phyloP scores from a whole-genome alignment of 1,140 invertebrate genomes.

The Bactericera cockerelli region DNA sequence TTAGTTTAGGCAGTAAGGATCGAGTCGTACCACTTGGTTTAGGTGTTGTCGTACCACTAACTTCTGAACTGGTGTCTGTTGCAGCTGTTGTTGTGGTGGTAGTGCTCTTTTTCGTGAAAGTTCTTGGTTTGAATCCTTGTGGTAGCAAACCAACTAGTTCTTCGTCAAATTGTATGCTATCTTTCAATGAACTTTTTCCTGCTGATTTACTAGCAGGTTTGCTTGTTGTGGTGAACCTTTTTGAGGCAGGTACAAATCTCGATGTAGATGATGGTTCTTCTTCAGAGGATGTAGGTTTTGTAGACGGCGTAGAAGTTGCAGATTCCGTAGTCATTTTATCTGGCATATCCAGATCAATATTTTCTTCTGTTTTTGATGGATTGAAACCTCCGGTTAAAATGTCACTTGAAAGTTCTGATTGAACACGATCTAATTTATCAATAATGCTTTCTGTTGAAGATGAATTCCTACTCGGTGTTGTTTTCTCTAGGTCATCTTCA shows the following conservation, averaged over 20 bases:
- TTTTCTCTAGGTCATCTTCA: neutral
- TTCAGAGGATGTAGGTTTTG: constrained; percentile 29
- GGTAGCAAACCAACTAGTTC: constrained; percentile 38
- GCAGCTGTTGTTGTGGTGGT: constrained; percentile 24
- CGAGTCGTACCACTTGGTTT: constrained; percentile 4
- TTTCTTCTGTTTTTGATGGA: constrained; percentile 26
- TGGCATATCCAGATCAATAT: constrained; percentile 29
- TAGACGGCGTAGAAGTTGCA: constrained; percentile 18
- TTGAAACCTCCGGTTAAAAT: constrained; percentile 45
- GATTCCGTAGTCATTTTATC: constrained; percentile 28
- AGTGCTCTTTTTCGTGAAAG: constrained; percentile 33
- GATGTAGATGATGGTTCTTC: constrained; percentile 29
- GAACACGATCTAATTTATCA: constrained; percentile 64
- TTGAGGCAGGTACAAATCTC: constrained; percentile 44
- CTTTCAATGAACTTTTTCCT: constrained; percentile 29
- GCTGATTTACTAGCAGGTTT: constrained; percentile 29
- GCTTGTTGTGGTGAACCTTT: constrained; percentile 33
- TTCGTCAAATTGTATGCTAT: constrained; percentile 43
- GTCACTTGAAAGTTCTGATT: constrained; percentile 61
- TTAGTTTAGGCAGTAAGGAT: constrained; percentile 9
- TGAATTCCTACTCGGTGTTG: constrained; percentile 19
- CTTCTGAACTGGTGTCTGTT: constrained; percentile 12
- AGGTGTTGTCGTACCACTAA: neutral
- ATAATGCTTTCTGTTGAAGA: constrained; percentile 64
- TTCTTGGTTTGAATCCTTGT: constrained; percentile 40